Evolutionary conservation across 2,797 vertebrate species (phyloP).

Genomic region (Bovichtus diacanthus): DNA sequence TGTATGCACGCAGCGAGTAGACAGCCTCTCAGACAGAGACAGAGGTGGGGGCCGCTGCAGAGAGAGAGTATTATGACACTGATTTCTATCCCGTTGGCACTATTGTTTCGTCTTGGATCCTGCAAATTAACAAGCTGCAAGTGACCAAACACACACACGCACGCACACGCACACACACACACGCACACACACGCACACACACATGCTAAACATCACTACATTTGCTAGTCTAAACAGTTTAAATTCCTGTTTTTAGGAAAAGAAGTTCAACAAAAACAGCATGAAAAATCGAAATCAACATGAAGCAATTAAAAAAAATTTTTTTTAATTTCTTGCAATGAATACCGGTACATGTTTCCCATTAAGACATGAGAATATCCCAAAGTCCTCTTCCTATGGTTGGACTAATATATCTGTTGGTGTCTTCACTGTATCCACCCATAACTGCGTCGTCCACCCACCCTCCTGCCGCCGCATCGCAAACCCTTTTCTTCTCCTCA

Average conservation of each 20-base stretch:
- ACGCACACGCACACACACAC: constrained; percentile 8
- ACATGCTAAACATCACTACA: neutral
- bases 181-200: constrained; percentile 8
- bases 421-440: constrained; percentile 4
- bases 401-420: neutral
- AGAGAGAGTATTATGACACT: constrained; percentile 77
- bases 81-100: constrained; percentile 80
- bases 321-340: neutral
- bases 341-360: neutral
- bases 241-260: neutral
- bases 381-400: neutral
- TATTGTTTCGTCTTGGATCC: constrained; percentile 74
- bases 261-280: neutral
- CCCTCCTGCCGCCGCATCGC: neutral
- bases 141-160: constrained; percentile 27
- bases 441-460: constrained; percentile 2
- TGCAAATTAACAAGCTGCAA: constrained; percentile 74
- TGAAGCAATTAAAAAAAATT: accelerated
- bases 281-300: neutral
- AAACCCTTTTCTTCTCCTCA: constrained; percentile 42
- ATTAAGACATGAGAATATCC: neutral
- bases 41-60: constrained; percentile 45
- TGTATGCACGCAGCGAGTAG: constrained; percentile 69
- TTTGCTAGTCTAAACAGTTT: neutral
- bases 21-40: constrained; percentile 73